Base-by-base conservation (phyloP, 2,797 vertebrate genomes). In the Parambassis ranga region DNA sequence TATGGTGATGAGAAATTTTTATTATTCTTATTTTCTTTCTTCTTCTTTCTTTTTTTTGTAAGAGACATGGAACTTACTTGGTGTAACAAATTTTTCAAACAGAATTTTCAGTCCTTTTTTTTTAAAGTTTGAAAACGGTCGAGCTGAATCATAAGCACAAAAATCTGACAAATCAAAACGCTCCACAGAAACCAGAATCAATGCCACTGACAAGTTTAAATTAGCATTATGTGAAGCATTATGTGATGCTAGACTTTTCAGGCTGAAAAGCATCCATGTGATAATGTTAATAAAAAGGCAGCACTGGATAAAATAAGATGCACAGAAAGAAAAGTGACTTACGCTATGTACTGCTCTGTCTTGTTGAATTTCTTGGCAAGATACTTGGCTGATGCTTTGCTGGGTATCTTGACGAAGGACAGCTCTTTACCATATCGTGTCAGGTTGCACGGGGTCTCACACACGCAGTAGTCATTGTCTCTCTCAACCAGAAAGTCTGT, bases 311-410 rank as follows among this genome's bases (percentile, higher is more conserved):
- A n/a, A 55, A 64, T 13, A 5, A 31, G 9, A 52, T 7, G 51
- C 13, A 16, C 6, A 27, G n/a, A 1, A 0, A 2, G 32, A 18
- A 56, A 32, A 2, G 27, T 13, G 22, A 91, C 77, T 93, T 82
- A 98, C 96, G 94, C 89, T 35, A 98, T 98, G 89, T 98, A 98
- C 91, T 97, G 95, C 80, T 98, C 96, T 0, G 96, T 96, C 78
- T 96, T 98, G 94, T 98, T 98, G 92, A 94, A 97, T 75, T 98
- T 98, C 93, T 97, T 98, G 78, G 96, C 96, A 49, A 98, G 89
- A 82, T 98, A 98, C 68, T 97, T 97, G 76, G 96, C 96, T 0
- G 96, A 98, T 1, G 96, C 96, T 72, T 98, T 98, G 93, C 96
- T 98, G 87, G 96, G 96, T 60, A 98, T 98, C 88, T 96, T 97